Evolutionary conservation across 1,140 invertebrate species (phyloP).

Genomic region (Caenorhabditis briggsae): DNA sequence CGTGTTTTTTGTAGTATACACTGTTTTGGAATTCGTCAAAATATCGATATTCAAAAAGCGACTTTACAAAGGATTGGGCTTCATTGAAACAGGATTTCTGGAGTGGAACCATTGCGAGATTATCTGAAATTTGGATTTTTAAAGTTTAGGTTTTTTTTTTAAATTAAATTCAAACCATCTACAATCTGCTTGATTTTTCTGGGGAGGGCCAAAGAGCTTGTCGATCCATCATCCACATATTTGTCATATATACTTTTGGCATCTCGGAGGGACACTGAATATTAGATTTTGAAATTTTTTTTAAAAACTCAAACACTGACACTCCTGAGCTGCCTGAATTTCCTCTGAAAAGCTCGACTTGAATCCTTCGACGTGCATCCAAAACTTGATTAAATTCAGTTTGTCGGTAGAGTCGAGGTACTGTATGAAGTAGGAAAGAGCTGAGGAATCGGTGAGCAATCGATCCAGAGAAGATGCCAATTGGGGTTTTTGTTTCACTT

Average conservation of each 20-base stretch:
- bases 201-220: slow-evolving; percentile 3
- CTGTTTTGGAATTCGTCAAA: slow-evolving; percentile 59
- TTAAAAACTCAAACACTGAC: background rate
- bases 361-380: slow-evolving; percentile 58
- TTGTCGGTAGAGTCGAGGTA: slow-evolving; percentile 47
- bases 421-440: slow-evolving; percentile 46
- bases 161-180: background rate
- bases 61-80: slow-evolving; percentile 55
- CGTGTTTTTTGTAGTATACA: slow-evolving; percentile 58
- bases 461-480: slow-evolving; percentile 21
- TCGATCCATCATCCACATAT: slow-evolving; percentile 49
- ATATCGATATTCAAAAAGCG: slow-evolving; percentile 56
- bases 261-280: slow-evolving; percentile 45
- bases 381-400: slow-evolving; percentile 62
- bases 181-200: slow-evolving; percentile 48
- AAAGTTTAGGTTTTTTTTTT: background rate
- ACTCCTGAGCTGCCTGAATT: slow-evolving; percentile 12
- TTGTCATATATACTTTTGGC: slow-evolving; percentile 58
- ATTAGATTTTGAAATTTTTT: slow-evolving; percentile 13
- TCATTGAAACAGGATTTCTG: slow-evolving; percentile 58
- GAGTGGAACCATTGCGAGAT: background rate
- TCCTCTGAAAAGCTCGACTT: slow-evolving; percentile 47
- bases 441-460: slow-evolving; percentile 38
- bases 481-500: slow-evolving; percentile 36
- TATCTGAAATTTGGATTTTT: slow-evolving; percentile 44